These are phyloP conservation scores for Esox niger DNA, from an alignment of 2,113 vertebrate genomes.

Conservation along the genomic window DNA sequence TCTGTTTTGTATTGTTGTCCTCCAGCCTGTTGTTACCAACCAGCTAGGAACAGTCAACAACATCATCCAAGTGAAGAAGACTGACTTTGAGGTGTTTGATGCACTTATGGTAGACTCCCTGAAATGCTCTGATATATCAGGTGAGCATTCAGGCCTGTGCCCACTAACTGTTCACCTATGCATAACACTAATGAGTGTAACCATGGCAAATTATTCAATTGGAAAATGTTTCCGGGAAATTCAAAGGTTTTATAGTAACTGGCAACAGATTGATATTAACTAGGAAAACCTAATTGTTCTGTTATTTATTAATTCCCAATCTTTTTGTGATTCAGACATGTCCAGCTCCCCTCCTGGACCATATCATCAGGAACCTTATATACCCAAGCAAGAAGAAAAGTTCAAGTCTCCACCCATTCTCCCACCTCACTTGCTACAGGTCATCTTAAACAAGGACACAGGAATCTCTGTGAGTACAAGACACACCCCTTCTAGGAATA, in stretches of 20 bases:
- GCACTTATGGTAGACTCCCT: conserved; percentile 98
- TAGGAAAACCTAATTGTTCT: not conserved
- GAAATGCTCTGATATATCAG: conserved; percentile 93
- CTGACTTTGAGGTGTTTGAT: conserved; percentile 98
- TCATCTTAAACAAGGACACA: conserved; percentile 98
- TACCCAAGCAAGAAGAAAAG: conserved; percentile 90
- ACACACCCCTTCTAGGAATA: not conserved
- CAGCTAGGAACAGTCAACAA: conserved; percentile 96
- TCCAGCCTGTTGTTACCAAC: conserved; percentile 89
- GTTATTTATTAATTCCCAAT: too few relatives aligned
- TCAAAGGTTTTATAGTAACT: not conserved
- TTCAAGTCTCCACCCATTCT: conserved; percentile 93
- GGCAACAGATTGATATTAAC: not conserved
- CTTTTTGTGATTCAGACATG: conserved; percentile 72
- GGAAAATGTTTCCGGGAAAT: too few relatives aligned
- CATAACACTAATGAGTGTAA: too few relatives aligned
- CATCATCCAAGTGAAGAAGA: conserved; percentile 96
- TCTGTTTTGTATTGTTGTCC: not conserved
- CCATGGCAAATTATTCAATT: too few relatives aligned
- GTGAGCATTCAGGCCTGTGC: conserved; percentile 56
- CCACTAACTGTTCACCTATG: not conserved
- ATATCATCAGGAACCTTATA: conserved; percentile 92
- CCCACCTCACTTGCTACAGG: conserved; percentile 93
- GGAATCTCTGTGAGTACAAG: conserved; percentile 90
- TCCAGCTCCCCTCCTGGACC: conserved; percentile 97